These are phyloP conservation scores for Buceros bicornis DNA, from an alignment of 2,797 vertebrate genomes.

Conservation along the genomic window DNA sequence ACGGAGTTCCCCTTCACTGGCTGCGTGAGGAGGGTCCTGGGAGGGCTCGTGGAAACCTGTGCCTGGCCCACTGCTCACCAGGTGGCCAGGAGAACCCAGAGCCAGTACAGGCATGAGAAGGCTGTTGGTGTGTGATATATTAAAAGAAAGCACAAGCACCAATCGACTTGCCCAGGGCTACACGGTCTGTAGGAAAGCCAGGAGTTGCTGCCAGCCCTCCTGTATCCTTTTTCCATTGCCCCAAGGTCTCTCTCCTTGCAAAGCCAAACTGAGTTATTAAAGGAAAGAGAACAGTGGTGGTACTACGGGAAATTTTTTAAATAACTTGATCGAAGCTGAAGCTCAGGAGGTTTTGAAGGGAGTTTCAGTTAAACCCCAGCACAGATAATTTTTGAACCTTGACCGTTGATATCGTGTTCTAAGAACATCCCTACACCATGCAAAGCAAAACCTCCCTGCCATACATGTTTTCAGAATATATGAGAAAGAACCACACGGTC, in stretches of 20 bases:
- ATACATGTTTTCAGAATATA: background rate
- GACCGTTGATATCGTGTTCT: background rate
- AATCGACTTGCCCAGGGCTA: background rate
- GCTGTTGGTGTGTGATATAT: background rate
- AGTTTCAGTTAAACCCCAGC: background rate
- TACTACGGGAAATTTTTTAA: accelerated
- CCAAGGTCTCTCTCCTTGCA: background rate
- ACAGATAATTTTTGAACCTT: background rate
- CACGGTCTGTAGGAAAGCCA: background rate
- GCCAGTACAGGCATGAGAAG: background rate
- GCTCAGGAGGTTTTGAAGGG: background rate
- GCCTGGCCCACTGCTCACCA: background rate
- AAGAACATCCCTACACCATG: accelerated
- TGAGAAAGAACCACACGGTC: too few species aligned
- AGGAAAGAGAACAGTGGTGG: background rate
- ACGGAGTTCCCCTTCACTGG: background rate
- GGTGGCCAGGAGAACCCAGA: background rate
- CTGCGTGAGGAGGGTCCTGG: background rate
- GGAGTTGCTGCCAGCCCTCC: background rate
- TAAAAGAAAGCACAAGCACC: background rate
- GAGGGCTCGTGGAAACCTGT: background rate
- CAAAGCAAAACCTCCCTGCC: background rate
- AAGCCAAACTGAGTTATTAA: background rate
- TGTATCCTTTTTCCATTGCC: background rate
- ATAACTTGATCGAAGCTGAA: background rate